Evolutionary conservation across 2,888 invertebrate species (phyloP), one percentile per base, ranked within the genome.

Genomic region (Ochropacha duplaris): DNA sequence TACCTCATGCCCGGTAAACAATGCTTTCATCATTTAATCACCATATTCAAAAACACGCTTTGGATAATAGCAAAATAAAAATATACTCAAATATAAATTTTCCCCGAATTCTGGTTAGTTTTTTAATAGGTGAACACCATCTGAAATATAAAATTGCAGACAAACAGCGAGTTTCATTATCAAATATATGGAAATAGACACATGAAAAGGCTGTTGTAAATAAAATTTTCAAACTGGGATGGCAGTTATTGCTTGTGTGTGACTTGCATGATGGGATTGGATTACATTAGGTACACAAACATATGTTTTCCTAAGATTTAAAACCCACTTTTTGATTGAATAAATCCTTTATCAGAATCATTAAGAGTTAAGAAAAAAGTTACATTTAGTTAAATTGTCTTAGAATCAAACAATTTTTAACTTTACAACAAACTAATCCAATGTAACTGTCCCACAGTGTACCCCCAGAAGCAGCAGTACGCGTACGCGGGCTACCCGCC

Each of bases 391-490:
- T 4, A 36, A 36, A 36, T 34, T 14, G 34, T 34, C 5, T 14
- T 34, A 3, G 14, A 36, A 31, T 31, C 31, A 31, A 31, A 1
- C 4, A 1, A 8, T 28, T 28, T 28, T 28, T 28, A 6, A 31
- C 2, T 12, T 12, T 12, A 31, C 31, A 31, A 36, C 0, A n/a
- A 36, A 52, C 50, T 52, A 55, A 50, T 22, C n/a, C n/a, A 11
- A 50, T 61, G 50, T 0, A 12, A 55, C 9, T 65, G 44, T 58
- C 56, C 49, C 92, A 51, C 94, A 97, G 98, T 98, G 78, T 98
- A 98, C 92, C 98, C 98, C 55, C 98, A 98, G 89, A 98, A 98
- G 90, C 97, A 98, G 86, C 97, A 97, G 73, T 97, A 97, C 83
- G 97, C 97, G 16, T 98, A 98, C 86, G 96, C 97, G 56, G 97